Percentiles rank a stretch among this genome's conserved stretches.
Evolutionary conservation across 2,888 invertebrate genomes (phyloP).

Genomic region (Anarsia innoxiella): DNA sequence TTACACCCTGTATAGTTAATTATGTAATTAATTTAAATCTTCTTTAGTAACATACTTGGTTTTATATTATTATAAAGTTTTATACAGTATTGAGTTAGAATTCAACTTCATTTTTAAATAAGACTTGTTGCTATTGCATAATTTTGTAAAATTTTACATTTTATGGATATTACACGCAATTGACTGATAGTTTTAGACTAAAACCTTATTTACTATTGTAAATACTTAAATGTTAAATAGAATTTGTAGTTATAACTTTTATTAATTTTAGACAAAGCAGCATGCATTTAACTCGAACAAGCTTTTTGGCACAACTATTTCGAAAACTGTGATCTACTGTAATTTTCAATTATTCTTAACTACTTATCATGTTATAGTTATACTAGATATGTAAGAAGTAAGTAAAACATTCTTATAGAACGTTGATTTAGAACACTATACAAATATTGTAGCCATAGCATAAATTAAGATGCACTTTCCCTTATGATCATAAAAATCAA

Average conservation of each 20-base stretch:
- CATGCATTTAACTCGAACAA: conserved; percentile 28
- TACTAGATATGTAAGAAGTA: conserved; percentile 4
- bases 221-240: conserved; percentile 31
- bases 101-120: conserved; percentile 14
- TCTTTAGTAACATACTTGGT: no score
- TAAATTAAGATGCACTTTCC: conserved; percentile 10
- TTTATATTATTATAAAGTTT: no score
- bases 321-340: conserved; percentile 51
- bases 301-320: conserved; percentile 47
- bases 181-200: conserved; percentile 66
- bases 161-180: conserved; percentile 45
- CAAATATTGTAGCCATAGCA: conserved; percentile 7
- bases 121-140: conserved; percentile 20
- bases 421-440: conserved; percentile 5
- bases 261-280: conserved; percentile 23
- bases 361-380: conserved; percentile 9
- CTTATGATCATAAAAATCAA: background rate
- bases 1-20: no score
- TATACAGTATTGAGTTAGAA: conserved; percentile 13
- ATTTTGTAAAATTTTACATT: conserved; percentile 24
- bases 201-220: conserved; percentile 39
- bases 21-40: no score
- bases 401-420: conserved; percentile 3
- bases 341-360: conserved; percentile 23
- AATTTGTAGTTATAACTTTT: no score